Conservation (phyloP, 2,888 invertebrate genomes). For the Stenurella melanura region DNA sequence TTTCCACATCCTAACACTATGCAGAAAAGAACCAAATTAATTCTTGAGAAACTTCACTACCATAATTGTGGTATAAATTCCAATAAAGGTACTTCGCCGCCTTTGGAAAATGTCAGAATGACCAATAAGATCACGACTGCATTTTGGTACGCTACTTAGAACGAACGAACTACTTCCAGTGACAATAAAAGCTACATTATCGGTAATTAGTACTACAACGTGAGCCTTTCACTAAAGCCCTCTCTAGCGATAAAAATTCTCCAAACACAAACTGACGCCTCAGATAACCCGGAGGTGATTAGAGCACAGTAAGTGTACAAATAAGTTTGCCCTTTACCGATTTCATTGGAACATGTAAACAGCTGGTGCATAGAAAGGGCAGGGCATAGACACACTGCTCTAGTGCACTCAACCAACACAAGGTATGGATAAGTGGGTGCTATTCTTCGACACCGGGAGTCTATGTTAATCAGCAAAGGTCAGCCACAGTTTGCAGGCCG, state of each 20-base stretch:
- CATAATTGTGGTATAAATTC: neutral
- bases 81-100: neutral
- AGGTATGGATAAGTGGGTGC: conserved; percentile 47
- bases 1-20: neutral
- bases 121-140: conserved; percentile 28
- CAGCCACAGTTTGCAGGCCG: conserved; percentile 57
- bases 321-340: conserved; percentile 9
- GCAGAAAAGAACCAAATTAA: neutral
- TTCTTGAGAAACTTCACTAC: neutral
- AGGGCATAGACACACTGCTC: conserved; percentile 33
- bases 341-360: conserved; percentile 5
- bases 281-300: conserved; percentile 22
- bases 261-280: conserved; percentile 4
- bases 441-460: conserved; percentile 55
- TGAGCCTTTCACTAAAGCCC: conserved; percentile 28
- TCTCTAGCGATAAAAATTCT: conserved; percentile 7
- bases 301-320: neutral
- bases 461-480: conserved; percentile 60
- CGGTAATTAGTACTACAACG: conserved; percentile 30
- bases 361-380: conserved; percentile 29
- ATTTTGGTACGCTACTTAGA: conserved; percentile 29
- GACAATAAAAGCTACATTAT: conserved; percentile 31
- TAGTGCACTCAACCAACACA: conserved; percentile 43
- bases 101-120: conserved; percentile 14
- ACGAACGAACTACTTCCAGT: conserved; percentile 32